Conservation (phyloP, 1,140 invertebrate genomes). For the Hetaerina americana region DNA sequence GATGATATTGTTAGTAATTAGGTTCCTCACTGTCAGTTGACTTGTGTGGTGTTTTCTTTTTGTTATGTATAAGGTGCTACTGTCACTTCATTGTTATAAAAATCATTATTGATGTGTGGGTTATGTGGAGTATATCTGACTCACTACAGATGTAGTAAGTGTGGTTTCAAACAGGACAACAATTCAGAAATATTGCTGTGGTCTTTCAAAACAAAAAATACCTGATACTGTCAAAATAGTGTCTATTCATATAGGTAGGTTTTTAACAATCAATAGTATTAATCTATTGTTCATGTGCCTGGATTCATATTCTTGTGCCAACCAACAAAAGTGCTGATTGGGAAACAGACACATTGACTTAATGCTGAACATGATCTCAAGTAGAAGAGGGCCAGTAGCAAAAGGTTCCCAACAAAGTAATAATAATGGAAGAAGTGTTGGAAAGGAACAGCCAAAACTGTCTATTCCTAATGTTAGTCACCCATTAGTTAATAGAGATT, state of each 20-base stretch:
- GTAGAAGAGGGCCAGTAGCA: background rate
- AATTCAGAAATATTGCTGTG: conserved; percentile 17
- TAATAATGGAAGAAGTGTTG: background rate
- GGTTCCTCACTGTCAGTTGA: conserved; percentile 18
- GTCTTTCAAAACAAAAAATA: conserved; percentile 16
- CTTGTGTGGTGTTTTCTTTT: conserved; percentile 19
- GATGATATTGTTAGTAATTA: conserved; percentile 13
- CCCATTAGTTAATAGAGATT: conserved; percentile 7
- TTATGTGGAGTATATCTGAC: conserved; percentile 16
- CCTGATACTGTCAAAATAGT: conserved; percentile 15
- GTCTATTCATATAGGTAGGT: conserved; percentile 15
- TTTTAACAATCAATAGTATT: conserved; percentile 18
- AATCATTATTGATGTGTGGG: conserved; percentile 20
- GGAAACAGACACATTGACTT: background rate
- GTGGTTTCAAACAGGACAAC: conserved; percentile 16
- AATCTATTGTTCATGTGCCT: conserved; percentile 18
- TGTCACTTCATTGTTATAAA: conserved; percentile 21
- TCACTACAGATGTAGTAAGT: conserved; percentile 11
- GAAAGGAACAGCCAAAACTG: background rate
- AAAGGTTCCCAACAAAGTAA: background rate
- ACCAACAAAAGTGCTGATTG: conserved; percentile 8
- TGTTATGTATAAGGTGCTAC: conserved; percentile 21
- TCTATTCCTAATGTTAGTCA: background rate
- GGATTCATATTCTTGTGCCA: conserved; percentile 17
- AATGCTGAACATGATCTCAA: conserved; percentile 12